These are phyloP conservation scores for Sinelater perroti DNA, from an alignment of 2,888 invertebrate genomes.

Conservation along the genomic window DNA sequence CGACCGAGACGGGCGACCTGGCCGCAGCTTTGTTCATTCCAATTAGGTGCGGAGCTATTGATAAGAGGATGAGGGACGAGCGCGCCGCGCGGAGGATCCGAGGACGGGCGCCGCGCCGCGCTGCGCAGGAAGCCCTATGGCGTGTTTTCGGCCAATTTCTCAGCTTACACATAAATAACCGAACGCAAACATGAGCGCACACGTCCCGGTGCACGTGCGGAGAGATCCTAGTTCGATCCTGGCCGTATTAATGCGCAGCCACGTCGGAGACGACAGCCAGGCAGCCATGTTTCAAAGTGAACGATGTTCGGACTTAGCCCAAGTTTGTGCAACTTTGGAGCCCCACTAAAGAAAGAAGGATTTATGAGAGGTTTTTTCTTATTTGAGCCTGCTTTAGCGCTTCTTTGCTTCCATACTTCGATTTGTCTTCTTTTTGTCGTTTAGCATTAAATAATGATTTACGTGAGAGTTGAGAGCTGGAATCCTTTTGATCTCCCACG, in stretches of 20 bases:
- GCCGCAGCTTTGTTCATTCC: slow-evolving; percentile 11
- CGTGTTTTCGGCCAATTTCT: slow-evolving; percentile 35
- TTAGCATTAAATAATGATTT: slow-evolving; percentile 61
- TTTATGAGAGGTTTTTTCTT: slow-evolving; percentile 57
- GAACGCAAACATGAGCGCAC: slow-evolving; percentile 37
- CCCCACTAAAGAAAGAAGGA: slow-evolving; percentile 59
- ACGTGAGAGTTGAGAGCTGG: slow-evolving; percentile 43
- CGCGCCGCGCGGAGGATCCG: slow-evolving; percentile 26
- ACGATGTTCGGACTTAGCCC: slow-evolving; percentile 61
- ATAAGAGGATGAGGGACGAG: slow-evolving; percentile 26
- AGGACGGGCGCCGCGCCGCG: slow-evolving; percentile 27
- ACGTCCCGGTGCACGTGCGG: slow-evolving; percentile 46
- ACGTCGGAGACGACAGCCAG: slow-evolving; percentile 57
- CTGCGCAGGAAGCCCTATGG: slow-evolving; percentile 33
- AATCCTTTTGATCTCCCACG: slow-evolving; percentile 6
- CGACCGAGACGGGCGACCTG: too few species aligned
- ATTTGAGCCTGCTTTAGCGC: slow-evolving; percentile 48
- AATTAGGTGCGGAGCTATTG: slow-evolving; percentile 18
- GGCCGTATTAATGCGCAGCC: slow-evolving; percentile 57
- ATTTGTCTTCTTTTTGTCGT: slow-evolving; percentile 62
- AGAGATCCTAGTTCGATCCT: slow-evolving; percentile 48
- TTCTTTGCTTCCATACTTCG: slow-evolving; percentile 58
- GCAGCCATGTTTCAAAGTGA: slow-evolving; percentile 61
- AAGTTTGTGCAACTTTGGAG: slow-evolving; percentile 60
- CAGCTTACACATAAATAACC: slow-evolving; percentile 37